A percentile compares a stretch with the other conserved stretches of the same genome.
Conservation (phyloP, 37 sponge, comb jelly and placozoan genomes). For the Amphimedon queenslandica region DNA sequence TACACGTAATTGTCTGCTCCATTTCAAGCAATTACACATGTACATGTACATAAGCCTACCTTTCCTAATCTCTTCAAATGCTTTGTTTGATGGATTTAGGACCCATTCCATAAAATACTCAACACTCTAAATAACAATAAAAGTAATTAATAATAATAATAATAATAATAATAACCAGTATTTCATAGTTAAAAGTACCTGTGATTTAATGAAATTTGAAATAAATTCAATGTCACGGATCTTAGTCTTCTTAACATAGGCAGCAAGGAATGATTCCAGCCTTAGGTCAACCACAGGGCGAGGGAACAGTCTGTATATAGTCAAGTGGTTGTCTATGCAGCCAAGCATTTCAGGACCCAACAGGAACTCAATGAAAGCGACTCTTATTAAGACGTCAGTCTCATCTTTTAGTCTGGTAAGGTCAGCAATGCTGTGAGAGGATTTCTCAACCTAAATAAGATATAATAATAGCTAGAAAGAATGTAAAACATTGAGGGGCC, state of each 20-base stretch:
- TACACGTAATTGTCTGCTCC: too few relatives aligned
- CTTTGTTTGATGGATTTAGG: conserved; percentile 60
- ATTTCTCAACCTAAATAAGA: too few relatives aligned
- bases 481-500: too few relatives aligned
- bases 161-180: too few relatives aligned
- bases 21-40: neutral
- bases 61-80: conserved; percentile 59
- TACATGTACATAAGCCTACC: conserved; percentile 19
- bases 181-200: too few relatives aligned
- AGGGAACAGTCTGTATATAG: conserved; percentile 68
- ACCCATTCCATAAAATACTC: conserved; percentile 70
- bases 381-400: conserved; percentile 61
- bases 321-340: conserved; percentile 28
- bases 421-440: neutral
- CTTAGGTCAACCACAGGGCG: conserved; percentile 64
- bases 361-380: conserved; percentile 75
- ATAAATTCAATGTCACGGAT: conserved; percentile 34
- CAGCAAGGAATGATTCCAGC: conserved; percentile 32
- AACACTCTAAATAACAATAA: conserved; percentile 40
- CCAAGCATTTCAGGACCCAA: conserved; percentile 58
- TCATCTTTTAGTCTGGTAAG: conserved; percentile 17
- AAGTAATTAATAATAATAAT: neutral
- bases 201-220: conserved; percentile 38
- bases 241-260: conserved; percentile 13
- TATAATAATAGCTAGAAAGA: too few relatives aligned